Evolutionary conservation across 2,888 invertebrate genomes (phyloP), one percentile per base, ranked within the genome.

Genomic region (Crioceris asparagi): DNA sequence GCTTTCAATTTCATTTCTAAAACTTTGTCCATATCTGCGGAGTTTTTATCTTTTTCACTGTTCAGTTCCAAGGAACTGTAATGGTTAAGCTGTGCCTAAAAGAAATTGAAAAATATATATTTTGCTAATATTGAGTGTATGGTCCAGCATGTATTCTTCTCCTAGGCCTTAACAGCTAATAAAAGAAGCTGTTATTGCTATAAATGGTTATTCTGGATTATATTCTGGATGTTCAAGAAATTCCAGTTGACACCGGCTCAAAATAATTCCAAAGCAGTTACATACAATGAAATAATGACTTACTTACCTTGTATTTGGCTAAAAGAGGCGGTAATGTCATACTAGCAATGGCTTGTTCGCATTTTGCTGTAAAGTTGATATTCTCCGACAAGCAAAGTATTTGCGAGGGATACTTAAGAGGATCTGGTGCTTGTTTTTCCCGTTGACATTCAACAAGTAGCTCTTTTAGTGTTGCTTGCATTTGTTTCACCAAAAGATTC

Each of bases 331-430:
- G 70, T 36, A 86, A 60, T 27, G 73, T 71, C 64, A 79, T 78
- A 33, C 72, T 69, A 5, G 65, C 60, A 46, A 94, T 82, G 3
- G 88, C 82, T 52, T 76, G 77, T 64, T 96, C 94, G 47, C 83
- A 77, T 57, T 80, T 78, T 44, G 77, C 76, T 1, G 91, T 88
- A 62, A 94, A 96, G 36, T 78, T 71, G 35, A 96, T 79, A 53
- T 80, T 81, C 55, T 91, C 86, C 3, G 83, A 77, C 31, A 93
- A 69, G 59, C 90, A 88, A 26, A 94, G 67, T 47, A 93, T 79
- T 73, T 93, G 83, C 2, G 77, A 79, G 30, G 81, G 81, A 56
- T 73, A 82, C 50, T 70, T 71, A 10, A 61, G 64, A 51, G 72
- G 83, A 70, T 74, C 83, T 4, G 60, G 55, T 68, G 64, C 65